Evolutionary conservation across 2,888 invertebrate species (phyloP).

Genomic region (Bimastos eiseni): DNA sequence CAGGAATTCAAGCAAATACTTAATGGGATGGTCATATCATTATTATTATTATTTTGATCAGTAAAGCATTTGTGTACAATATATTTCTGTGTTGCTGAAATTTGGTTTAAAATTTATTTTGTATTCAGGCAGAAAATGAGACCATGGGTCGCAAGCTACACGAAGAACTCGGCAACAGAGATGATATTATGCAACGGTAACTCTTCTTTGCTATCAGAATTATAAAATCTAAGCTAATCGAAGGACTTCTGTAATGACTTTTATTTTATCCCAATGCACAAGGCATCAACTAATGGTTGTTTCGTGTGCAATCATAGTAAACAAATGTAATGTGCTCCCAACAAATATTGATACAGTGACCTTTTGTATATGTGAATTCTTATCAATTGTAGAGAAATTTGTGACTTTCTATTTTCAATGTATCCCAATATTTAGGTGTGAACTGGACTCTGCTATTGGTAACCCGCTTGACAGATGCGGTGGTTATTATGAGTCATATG

Average conservation of each 20-base stretch:
- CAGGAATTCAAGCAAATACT: not conserved
- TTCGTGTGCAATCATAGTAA: not conserved
- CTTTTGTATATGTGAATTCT: not conserved
- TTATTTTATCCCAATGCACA: not conserved
- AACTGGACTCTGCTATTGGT: not conserved
- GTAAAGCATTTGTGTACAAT: not conserved
- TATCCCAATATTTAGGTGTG: not conserved
- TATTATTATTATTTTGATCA: not conserved
- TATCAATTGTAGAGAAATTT: not conserved
- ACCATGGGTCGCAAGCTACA: conserved; percentile 5
- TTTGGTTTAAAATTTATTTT: not conserved
- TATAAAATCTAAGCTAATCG: too few relatives aligned
- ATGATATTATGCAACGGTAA: not conserved
- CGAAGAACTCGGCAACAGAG: conserved; percentile 21
- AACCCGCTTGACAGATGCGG: too few relatives aligned
- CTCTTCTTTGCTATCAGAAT: not conserved
- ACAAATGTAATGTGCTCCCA: not conserved
- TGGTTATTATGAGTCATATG: too few relatives aligned
- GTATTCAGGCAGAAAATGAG: conserved; percentile 18
- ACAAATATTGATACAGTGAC: not conserved
- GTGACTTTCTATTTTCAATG: not conserved
- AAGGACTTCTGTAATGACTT: too few relatives aligned
- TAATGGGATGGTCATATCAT: not conserved
- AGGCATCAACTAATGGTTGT: not conserved
- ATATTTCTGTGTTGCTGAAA: not conserved